These are phyloP conservation scores for Orthonychiurus folsomi DNA, from an alignment of 2,888 invertebrate species.

Conservation along the genomic window DNA sequence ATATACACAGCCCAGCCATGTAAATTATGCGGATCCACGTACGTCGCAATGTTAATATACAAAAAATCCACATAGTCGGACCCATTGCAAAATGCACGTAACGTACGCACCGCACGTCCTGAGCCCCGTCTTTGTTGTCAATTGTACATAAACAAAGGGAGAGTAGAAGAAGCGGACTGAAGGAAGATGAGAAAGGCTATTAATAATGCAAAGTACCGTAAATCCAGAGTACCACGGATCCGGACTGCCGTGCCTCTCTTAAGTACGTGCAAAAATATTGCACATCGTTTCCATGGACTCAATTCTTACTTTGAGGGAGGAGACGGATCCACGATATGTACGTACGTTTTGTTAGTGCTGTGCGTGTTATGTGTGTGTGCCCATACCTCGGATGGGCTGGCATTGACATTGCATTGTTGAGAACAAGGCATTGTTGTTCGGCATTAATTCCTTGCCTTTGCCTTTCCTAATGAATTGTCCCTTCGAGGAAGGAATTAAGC, in stretches of 20 bases:
- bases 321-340: neutral
- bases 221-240: neutral
- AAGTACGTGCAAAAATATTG: neutral
- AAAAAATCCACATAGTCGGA: neutral
- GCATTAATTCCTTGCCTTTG: neutral
- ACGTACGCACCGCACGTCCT: neutral
- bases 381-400: neutral
- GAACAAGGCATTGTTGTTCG: neutral
- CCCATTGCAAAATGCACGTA: too few species aligned
- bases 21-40: neutral
- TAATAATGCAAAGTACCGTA: constrained; percentile 1
- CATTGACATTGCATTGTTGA: neutral
- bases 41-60: neutral
- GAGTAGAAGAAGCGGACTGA: too few species aligned
- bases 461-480: too few species aligned
- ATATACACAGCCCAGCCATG: too few species aligned
- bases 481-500: too few species aligned
- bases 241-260: neutral
- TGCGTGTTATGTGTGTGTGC: neutral
- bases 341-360: neutral
- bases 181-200: neutral
- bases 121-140: neutral
- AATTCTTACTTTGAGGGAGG: neutral
- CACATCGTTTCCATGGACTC: neutral
- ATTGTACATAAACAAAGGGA: neutral